These are phyloP conservation scores for Pygocentrus nattereri DNA, from an alignment of 2,797 vertebrate genomes.

Conservation along the genomic window DNA sequence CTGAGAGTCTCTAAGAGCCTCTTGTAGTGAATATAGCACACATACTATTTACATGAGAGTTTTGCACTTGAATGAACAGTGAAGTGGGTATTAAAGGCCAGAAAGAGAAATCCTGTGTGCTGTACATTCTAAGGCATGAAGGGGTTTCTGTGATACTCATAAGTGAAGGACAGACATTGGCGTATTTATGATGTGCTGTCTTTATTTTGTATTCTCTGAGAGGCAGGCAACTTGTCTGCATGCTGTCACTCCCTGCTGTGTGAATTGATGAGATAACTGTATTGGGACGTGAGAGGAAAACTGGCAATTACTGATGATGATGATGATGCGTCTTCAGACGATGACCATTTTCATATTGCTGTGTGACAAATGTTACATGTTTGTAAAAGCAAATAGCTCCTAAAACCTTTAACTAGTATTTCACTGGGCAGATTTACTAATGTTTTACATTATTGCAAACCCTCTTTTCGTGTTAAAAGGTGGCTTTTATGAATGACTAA, in stretches of 20 bases:
- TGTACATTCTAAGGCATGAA: background rate
- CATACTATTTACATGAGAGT: background rate
- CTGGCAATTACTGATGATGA: background rate
- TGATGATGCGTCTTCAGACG: background rate
- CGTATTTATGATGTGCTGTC: background rate
- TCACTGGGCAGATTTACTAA: too few relatives aligned
- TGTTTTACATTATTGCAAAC: too few relatives aligned
- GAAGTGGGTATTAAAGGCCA: background rate
- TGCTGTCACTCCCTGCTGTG: slow-evolving; percentile 24
- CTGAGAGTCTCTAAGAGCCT: slow-evolving; percentile 22
- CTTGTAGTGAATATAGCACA: slow-evolving; percentile 7
- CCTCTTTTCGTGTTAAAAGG: too few relatives aligned
- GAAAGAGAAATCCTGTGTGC: background rate
- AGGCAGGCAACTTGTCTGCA: background rate
- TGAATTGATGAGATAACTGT: slow-evolving; percentile 24
- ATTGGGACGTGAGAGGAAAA: slow-evolving; percentile 23
- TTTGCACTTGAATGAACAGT: background rate
- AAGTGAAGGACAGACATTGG: background rate
- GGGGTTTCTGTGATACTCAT: background rate
- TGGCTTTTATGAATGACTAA: too few relatives aligned
- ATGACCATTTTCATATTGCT: background rate
- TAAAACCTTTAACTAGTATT: background rate
- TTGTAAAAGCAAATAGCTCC: background rate
- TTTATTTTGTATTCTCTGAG: slow-evolving; percentile 12
- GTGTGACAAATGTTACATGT: background rate